Evolutionary conservation across 1,140 invertebrate genomes (phyloP).

Genomic region (Orius insidiosus): DNA sequence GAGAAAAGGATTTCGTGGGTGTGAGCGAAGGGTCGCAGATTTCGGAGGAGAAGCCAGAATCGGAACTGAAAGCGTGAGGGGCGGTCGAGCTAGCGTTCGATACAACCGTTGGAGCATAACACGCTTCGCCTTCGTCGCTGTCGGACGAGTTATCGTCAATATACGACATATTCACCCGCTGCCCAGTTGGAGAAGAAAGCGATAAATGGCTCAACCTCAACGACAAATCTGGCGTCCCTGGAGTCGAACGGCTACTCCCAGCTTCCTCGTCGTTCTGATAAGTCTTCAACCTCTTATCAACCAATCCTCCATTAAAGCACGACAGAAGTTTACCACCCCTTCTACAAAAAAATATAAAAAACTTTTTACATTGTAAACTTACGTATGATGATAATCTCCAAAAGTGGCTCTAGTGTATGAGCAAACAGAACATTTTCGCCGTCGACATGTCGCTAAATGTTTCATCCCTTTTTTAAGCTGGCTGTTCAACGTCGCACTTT

Average conservation of each 20-base stretch:
- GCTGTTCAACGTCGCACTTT: constrained; percentile 28
- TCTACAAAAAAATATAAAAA: constrained; percentile 9
- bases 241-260: constrained; percentile 9
- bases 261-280: constrained; percentile 11
- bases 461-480: constrained; percentile 34
- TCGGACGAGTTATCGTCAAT: constrained; percentile 20
- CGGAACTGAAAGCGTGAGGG: constrained; percentile 29
- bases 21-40: constrained; percentile 20
- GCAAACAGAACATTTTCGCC: constrained; percentile 40
- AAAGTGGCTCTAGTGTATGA: constrained; percentile 38
- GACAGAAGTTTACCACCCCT: constrained; percentile 32
- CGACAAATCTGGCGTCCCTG: constrained; percentile 10
- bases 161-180: constrained; percentile 19
- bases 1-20: constrained; percentile 24
- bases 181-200: constrained; percentile 14
- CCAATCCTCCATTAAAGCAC: constrained; percentile 36
- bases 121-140: constrained; percentile 11
- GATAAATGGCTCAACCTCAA: constrained; percentile 14
- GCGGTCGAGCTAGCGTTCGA: constrained; percentile 15
- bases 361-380: too few species aligned
- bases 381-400: constrained; percentile 29
- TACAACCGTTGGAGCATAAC: constrained; percentile 15
- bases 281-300: constrained; percentile 15
- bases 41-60: constrained; percentile 30
- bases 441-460: constrained; percentile 30